Base-by-base conservation (phyloP, 2,113 vertebrate genomes). In the Craseonycteris thonglongyai region DNA sequence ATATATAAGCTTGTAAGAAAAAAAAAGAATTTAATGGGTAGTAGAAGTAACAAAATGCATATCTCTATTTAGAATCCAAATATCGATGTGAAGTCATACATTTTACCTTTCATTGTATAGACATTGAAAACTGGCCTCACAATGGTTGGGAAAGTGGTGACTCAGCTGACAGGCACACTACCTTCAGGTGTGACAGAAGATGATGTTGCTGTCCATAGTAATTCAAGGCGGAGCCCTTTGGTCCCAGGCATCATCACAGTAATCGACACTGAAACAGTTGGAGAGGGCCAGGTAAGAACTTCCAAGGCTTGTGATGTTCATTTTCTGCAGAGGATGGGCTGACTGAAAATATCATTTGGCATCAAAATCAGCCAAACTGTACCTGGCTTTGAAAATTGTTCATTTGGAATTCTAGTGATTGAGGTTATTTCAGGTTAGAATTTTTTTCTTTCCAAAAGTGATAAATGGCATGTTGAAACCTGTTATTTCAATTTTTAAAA, bases 61-160 rank as follows among this genome's bases (percentile, higher is more conserved):
- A 78, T 85, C 79, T 93, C 14, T 72, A 1, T 81, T 82, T 69
- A 58, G 13, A 83, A 28, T 38, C 13, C 13, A 19, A 69, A 63
- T 90, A n/a, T 33, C 84, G 10, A 93, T 75, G 35, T 63, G 33
- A 56, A 63, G 28, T 72, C 26, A 63, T 88, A 3, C 15, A 12
- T 90, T 93, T 87, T 93, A 56, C 38, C 66, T 96, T 93, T 79
- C 49, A 38, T 75, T n/a, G 24, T 91, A 19, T 71, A 99, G 99
- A 99, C 99, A 0, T 97, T 99, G 87, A 99, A 99, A 98, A 99
- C 99, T 0, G 99, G 99, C 51, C 98, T 99, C 95, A 99, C 99
- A 0, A 99, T 99, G 99, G 99, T 99, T 96, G 99, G 99, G 42
- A 99, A 99, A 96, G 99, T 99, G 14, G 99, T 99, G 75, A 99